Evolutionary conservation across 2,888 invertebrate species (phyloP), one percentile per base, ranked within the genome.

Genomic region (Portevinia maculata): DNA sequence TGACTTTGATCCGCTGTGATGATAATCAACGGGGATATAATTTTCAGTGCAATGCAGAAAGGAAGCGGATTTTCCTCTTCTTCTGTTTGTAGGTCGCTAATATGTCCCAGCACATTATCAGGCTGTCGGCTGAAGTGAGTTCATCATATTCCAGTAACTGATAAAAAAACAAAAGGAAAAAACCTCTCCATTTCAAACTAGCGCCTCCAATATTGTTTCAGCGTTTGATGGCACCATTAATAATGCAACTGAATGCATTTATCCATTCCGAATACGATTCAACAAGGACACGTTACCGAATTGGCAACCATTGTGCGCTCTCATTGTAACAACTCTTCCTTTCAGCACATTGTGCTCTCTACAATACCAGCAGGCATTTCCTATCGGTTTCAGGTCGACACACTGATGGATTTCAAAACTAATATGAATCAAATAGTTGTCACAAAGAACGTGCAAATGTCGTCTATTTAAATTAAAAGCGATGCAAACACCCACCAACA

Each of bases 1-100:
- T 78, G 71, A 83, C 83, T 76, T 83, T 83, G 81, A 83, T 83
- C 81, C 71, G 81, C 39, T 67, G 55, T 71, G 83, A 83, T 71
- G 83, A 71, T 83, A 60, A 76, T 81, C 81, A 81, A 67, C 78
- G 11, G 44, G 71, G 78, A 83, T 83, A 83, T 83, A 60, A 76
- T 81, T 76, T 64, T 39, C 59, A 64, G 59, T 65, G 65, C 76
- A 78, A 32, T 55, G 65, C 83, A 60, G 37, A 60, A 53, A 67
- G 52, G 67, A 83, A 83, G 55, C 71, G 60, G 71, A 83, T 83
- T 65, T 73, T 59, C 53, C 53, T 67, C 50, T 37, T 7, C 21
- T 64, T 19, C 9, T 74, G n/a, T n/a, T 76, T 81, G 78, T 78
- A 78, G 83, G 83, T 83, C 83, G 78, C 83, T 78, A 78, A 78